Conservation (phyloP, 2,888 invertebrate genomes). For the Altica lythri region DNA sequence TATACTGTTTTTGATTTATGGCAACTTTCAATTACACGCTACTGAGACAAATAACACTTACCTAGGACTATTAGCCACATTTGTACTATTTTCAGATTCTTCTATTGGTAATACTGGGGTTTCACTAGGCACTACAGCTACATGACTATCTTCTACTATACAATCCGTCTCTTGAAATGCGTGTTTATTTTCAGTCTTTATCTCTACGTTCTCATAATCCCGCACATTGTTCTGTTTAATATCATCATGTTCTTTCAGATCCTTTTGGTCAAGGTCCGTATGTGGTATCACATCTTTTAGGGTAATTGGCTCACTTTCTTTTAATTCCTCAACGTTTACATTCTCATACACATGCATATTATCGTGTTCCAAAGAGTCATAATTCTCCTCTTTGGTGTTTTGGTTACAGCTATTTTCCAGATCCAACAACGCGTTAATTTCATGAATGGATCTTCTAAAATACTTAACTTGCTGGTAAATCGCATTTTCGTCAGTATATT, state of each 20-base stretch:
- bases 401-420: constrained; percentile 43
- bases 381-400: constrained; percentile 34
- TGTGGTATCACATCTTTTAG: too few relatives aligned
- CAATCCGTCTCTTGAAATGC: constrained; percentile 46
- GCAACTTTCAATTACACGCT: background rate
- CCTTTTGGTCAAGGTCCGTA: too few relatives aligned
- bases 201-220: constrained; percentile 34
- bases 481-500: constrained; percentile 54
- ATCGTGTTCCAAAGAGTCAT: constrained; percentile 50
- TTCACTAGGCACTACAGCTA: constrained; percentile 28
- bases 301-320: too few relatives aligned
- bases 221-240: too few relatives aligned
- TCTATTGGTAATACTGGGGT: constrained; percentile 34
- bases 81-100: constrained; percentile 27
- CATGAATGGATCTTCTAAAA: constrained; percentile 73
- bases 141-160: constrained; percentile 47
- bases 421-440: constrained; percentile 68
- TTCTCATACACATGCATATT: constrained; percentile 51
- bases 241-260: constrained; percentile 27
- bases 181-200: constrained; percentile 38
- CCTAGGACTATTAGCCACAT: constrained; percentile 32
- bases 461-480: constrained; percentile 80
- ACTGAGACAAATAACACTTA: constrained; percentile 37
- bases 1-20: too few relatives aligned
- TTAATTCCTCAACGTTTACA: too few relatives aligned